A percentile compares a stretch with the other conserved stretches of the same genome.
phyloP scores from a whole-genome alignment of 2,888 invertebrate genomes.

The Flexamia atlantica region DNA sequence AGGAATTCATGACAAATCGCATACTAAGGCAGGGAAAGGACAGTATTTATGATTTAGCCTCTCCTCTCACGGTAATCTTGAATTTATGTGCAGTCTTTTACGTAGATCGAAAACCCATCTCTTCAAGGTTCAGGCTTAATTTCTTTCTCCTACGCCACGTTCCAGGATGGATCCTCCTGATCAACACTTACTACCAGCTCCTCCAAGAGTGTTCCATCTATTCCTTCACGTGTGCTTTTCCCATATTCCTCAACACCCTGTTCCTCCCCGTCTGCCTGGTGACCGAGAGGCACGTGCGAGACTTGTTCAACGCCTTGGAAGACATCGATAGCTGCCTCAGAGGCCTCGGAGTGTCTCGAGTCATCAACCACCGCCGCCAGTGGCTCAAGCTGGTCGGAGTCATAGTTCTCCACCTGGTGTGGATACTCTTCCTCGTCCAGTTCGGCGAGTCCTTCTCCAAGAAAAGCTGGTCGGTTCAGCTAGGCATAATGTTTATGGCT shows the following conservation, averaged over 20 bases:
- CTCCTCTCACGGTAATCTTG: neutral
- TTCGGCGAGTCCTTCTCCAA: neutral
- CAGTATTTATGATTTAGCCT: neutral
- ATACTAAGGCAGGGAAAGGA: neutral
- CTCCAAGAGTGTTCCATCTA: conserved; percentile 1
- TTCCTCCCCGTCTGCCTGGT: neutral
- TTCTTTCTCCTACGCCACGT: neutral
- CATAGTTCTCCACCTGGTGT: neutral
- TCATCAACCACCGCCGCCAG: neutral
- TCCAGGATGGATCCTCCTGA: neutral
- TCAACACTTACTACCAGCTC: neutral
- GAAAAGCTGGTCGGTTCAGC: neutral
- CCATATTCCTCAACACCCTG: neutral
- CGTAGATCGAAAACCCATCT: neutral
- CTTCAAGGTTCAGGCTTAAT: neutral
- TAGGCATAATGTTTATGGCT: neutral
- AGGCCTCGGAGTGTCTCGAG: neutral
- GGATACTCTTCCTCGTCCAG: neutral
- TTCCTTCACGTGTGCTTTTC: conserved; percentile 1
- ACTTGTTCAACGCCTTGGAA: conserved; percentile 32
- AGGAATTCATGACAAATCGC: too few relatives aligned
- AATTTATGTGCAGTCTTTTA: neutral
- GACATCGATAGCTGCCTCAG: conserved; percentile 7
- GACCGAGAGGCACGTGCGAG: neutral
- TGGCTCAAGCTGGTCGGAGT: neutral